Percentiles rank a stretch among this genome's conserved stretches.
Evolutionary conservation across 1,140 invertebrate species (phyloP).

Genomic region (Drosophila carrolli): DNA sequence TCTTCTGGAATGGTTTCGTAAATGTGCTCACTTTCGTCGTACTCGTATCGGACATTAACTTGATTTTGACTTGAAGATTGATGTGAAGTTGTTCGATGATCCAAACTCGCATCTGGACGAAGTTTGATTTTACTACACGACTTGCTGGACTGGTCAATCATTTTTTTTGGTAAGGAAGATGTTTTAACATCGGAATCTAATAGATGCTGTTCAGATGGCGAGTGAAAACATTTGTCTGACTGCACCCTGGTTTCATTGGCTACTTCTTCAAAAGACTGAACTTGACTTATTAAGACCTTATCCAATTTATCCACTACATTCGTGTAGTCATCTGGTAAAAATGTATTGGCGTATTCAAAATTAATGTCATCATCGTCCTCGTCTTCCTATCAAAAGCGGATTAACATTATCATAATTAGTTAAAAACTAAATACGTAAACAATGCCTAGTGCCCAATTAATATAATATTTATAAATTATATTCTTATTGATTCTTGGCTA

Average conservation of each 20-base stretch:
- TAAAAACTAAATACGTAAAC: background rate
- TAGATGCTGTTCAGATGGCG: background rate
- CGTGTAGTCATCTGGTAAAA: slow-evolving; percentile 71
- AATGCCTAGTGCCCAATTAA: background rate
- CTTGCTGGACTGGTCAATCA: background rate
- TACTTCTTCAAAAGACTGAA: slow-evolving; percentile 24
- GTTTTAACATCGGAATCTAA: background rate
- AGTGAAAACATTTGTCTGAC: background rate
- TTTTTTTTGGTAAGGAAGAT: slow-evolving; percentile 2
- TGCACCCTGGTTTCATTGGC: slow-evolving; percentile 5
- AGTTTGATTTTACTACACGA: background rate
- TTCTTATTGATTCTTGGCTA: background rate
- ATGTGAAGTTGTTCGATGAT: slow-evolving; percentile 6
- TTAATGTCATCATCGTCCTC: slow-evolving; percentile 73
- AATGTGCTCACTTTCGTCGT: slow-evolving; percentile 87
- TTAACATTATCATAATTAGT: background rate
- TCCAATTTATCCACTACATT: slow-evolving; percentile 74
- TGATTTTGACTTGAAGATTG: slow-evolving; percentile 18
- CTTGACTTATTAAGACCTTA: slow-evolving; percentile 54
- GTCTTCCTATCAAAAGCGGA: slow-evolving; percentile 34
- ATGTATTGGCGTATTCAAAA: slow-evolving; percentile 71
- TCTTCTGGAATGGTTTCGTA: slow-evolving; percentile 90
- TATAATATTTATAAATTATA: background rate
- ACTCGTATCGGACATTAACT: slow-evolving; percentile 31
- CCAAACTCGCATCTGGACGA: background rate